A percentile compares a stretch with the other conserved stretches of the same genome.
Evolutionary conservation across 2,113 vertebrate species (phyloP).

Genomic region (Connochaetes taurinus): DNA sequence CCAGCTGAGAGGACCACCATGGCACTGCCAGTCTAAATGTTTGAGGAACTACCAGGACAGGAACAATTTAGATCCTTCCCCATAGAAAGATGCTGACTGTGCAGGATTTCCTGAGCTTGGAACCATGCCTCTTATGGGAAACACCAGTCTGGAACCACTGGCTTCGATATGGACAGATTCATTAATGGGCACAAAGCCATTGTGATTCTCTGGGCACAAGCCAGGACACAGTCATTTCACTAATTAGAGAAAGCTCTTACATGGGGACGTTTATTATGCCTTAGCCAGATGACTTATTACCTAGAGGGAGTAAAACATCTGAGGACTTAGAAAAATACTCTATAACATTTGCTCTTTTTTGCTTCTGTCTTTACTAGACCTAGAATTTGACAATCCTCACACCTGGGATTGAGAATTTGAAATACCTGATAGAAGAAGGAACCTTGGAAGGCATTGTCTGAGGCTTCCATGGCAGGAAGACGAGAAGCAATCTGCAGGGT

Average conservation of each 20-base stretch:
- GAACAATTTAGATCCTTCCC: neutral
- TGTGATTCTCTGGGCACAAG: neutral
- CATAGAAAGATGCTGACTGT: conserved; percentile 18
- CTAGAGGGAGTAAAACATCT: neutral
- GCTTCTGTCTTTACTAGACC: neutral
- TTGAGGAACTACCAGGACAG: neutral
- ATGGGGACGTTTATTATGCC: neutral
- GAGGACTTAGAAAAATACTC: neutral
- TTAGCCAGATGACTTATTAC: conserved; percentile 35
- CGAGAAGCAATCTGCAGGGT: conserved; percentile 83
- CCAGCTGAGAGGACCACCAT: neutral
- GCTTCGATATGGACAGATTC: conserved; percentile 35
- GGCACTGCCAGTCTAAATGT: neutral
- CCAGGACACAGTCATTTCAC: neutral
- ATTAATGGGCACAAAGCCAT: conserved; percentile 23
- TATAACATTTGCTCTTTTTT: neutral
- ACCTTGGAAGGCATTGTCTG: conserved; percentile 84
- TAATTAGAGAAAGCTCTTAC: conserved; percentile 43
- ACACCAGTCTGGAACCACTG: conserved; percentile 10
- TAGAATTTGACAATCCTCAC: accelerated
- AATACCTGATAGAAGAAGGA: conserved; percentile 92
- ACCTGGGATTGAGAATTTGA: neutral
- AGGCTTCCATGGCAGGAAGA: conserved; percentile 80
- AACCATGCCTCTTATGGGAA: conserved; percentile 15
- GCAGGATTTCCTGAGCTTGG: conserved; percentile 25